Base-by-base conservation (phyloP, 2,797 vertebrate species). In the Staurois parvus region DNA sequence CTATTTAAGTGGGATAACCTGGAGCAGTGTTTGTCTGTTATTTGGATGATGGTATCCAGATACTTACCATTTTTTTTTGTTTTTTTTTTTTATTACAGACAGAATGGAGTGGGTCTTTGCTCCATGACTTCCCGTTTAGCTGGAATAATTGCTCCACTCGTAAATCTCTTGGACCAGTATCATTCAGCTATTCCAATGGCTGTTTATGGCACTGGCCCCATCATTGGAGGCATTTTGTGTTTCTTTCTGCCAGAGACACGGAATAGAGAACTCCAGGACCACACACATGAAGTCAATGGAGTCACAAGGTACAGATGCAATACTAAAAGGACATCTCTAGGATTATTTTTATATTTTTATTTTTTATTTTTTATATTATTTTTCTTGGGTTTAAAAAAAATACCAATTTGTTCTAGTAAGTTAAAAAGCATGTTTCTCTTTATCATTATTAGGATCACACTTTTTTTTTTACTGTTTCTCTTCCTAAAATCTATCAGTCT, bases 201-300 rank as follows among this genome's bases (percentile, higher is more conserved):
- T 73, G 85, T 97, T 85, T 97, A 94, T 0, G 96, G 97, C 9
- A 91, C 89, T 3, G 1, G 90, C 4, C 93, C 96, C 0, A 79
- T 96, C 0, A 7, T 85, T 7, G 95, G 87, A 0, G 94, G 94
- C 1, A 72, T 88, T 1, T 87, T 97, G 7, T 95, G 94, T 17
- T n/a, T 93, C n/a, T 87, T 97, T 11, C 94, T 98, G 26, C 97
- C 97, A 0, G 97, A 99, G 91, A 98, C 96, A 0, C 11, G 76
- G 0, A 94, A 95, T 42, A 79, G 83, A 0, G 90, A 95, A 0
- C 93, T 97, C 80, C 92, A 91, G 9, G 97, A 98, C 19, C 88
- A 89, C 37, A 85, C 88, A 1, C 76, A 92, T 0, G 85, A 87
- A 0, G 79, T 76, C 0, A 3, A 34, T 7, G 32, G 26, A 0